These are phyloP conservation scores for Coboldia fuscipes DNA, from an alignment of 1,140 invertebrate genomes.

Conservation along the genomic window DNA sequence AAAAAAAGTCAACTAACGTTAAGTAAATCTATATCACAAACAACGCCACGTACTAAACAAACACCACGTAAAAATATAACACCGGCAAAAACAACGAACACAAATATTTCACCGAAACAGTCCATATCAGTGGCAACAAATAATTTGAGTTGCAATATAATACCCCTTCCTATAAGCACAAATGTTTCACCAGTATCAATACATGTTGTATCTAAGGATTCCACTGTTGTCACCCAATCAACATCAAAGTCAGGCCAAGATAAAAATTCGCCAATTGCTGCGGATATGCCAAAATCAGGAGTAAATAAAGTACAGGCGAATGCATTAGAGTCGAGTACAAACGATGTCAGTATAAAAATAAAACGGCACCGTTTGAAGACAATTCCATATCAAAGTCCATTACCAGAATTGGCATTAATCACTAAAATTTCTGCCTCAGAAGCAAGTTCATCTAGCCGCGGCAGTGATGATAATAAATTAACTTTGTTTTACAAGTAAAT, in stretches of 20 bases:
- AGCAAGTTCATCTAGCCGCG: constrained; percentile 30
- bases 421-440: constrained; percentile 39
- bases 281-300: background rate
- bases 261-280: background rate
- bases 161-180: background rate
- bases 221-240: background rate
- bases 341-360: constrained; percentile 1
- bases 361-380: constrained; percentile 9
- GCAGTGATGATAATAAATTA: constrained; percentile 53
- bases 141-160: background rate
- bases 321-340: too few species aligned
- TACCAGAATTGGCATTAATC: constrained; percentile 50
- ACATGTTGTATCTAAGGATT: background rate
- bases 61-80: background rate
- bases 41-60: background rate
- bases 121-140: background rate
- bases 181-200: background rate
- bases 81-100: background rate
- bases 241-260: background rate
- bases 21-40: background rate
- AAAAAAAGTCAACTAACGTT: too few species aligned
- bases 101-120: background rate
- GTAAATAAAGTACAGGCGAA: too few species aligned
- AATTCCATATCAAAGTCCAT: constrained; percentile 51
- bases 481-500: constrained; percentile 65